phyloP scores from a whole-genome alignment of 2,888 invertebrate genomes.

The Leptinotarsa tumamoca region DNA sequence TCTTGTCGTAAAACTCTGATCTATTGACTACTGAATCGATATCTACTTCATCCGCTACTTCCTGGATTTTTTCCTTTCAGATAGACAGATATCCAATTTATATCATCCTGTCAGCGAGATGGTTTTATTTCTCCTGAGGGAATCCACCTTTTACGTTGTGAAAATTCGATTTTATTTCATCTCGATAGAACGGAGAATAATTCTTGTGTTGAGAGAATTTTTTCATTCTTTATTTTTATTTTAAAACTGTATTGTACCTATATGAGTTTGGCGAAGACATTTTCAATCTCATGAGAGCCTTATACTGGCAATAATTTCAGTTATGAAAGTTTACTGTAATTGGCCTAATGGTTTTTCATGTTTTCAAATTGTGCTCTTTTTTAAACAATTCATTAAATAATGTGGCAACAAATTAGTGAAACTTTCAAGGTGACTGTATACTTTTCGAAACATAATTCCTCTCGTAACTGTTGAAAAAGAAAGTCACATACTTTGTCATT shows the following conservation, averaged over 20 bases:
- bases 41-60: not conserved
- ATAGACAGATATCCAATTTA: slow-evolving; percentile 14
- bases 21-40: not conserved
- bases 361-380: no score
- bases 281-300: no score
- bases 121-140: slow-evolving; percentile 11
- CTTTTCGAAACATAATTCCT: no score
- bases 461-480: no score
- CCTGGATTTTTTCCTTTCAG: slow-evolving; percentile 8
- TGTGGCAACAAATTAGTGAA: no score
- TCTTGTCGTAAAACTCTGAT: not conserved
- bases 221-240: slow-evolving; percentile 1
- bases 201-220: not conserved
- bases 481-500: no score
- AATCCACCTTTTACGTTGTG: slow-evolving; percentile 2
- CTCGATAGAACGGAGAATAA: slow-evolving; percentile 1
- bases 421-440: no score
- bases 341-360: no score
- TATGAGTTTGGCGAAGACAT: no score
- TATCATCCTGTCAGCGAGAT: slow-evolving; percentile 16
- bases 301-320: no score
- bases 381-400: no score
- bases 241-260: not conserved
- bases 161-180: slow-evolving; percentile 20
- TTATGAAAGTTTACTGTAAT: no score